Conservation (phyloP, 2,888 invertebrate species). For the Clusia tigrina region DNA sequence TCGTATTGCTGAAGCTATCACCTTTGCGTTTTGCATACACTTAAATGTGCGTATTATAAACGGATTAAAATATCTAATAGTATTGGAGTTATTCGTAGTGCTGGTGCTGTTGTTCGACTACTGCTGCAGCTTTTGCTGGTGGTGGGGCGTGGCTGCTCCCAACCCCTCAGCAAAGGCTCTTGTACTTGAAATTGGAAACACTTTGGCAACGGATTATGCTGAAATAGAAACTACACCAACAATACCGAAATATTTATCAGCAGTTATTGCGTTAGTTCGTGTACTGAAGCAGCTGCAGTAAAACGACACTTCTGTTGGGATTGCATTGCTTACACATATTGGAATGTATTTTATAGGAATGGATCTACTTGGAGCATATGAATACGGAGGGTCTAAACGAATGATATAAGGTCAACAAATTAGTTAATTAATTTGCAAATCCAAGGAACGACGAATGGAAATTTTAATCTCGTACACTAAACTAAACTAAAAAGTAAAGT, state of each 20-base stretch:
- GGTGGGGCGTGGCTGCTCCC: background rate
- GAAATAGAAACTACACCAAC: constrained; percentile 12
- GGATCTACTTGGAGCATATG: too few species aligned
- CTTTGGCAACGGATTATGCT: constrained; percentile 1
- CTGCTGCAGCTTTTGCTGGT: background rate
- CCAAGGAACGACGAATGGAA: too few species aligned
- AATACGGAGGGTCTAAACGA: too few species aligned
- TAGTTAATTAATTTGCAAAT: too few species aligned
- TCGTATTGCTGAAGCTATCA: constrained; percentile 28
- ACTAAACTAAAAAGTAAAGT: too few species aligned
- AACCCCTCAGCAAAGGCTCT: background rate
- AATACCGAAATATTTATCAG: constrained; percentile 20
- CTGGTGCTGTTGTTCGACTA: background rate
- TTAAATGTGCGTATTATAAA: constrained; percentile 60
- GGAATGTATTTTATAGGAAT: too few species aligned
- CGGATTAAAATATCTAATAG: constrained; percentile 61
- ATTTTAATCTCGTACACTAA: too few species aligned
- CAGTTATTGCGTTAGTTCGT: constrained; percentile 1
- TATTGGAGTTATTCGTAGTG: constrained; percentile 28
- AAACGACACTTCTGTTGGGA: too few species aligned
- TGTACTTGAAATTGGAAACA: background rate
- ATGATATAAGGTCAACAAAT: too few species aligned
- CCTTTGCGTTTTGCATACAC: constrained; percentile 55
- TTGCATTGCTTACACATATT: too few species aligned
- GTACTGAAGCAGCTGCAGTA: background rate